Percentiles rank a stretch among this genome's conserved stretches.
phyloP scores from a whole-genome alignment of 1,140 invertebrate genomes.

The Venturia canescens region DNA sequence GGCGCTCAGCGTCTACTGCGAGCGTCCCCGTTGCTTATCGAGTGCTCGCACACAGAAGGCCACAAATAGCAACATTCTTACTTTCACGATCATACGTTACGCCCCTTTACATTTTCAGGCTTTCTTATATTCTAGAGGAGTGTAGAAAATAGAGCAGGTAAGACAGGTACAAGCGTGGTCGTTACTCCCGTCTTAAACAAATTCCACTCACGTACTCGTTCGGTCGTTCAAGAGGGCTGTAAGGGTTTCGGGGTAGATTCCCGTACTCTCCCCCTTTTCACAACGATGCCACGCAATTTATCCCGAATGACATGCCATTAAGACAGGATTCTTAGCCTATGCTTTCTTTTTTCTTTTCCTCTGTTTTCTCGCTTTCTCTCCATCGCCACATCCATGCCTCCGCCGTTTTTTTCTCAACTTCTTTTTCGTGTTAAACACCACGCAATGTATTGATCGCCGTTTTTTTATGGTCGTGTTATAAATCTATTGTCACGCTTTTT shows the following conservation, averaged over 20 bases:
- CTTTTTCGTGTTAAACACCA: too few species aligned
- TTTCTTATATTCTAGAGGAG: slow-evolving; percentile 10
- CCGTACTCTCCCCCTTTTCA: slow-evolving; percentile 47
- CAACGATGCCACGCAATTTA: slow-evolving; percentile 61
- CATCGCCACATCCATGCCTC: too few species aligned
- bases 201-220: slow-evolving; percentile 65
- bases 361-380: not conserved
- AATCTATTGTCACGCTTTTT: too few species aligned
- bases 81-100: not conserved
- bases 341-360: slow-evolving; percentile 48
- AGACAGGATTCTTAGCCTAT: slow-evolving; percentile 57
- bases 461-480: too few species aligned
- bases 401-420: too few species aligned
- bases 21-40: not conserved
- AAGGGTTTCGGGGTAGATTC: not conserved
- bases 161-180: slow-evolving; percentile 32
- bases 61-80: not conserved
- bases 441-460: too few species aligned
- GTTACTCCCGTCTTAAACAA: slow-evolving; percentile 55
- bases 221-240: slow-evolving; percentile 49
- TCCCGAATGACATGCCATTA: slow-evolving; percentile 62
- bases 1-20: slow-evolving; percentile 1
- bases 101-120: not conserved
- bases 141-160: slow-evolving; percentile 13
- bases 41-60: not conserved